Evolutionary conservation across 37 sponge, comb jelly and placozoan species (phyloP).

Genomic region (Crambe crambe): DNA sequence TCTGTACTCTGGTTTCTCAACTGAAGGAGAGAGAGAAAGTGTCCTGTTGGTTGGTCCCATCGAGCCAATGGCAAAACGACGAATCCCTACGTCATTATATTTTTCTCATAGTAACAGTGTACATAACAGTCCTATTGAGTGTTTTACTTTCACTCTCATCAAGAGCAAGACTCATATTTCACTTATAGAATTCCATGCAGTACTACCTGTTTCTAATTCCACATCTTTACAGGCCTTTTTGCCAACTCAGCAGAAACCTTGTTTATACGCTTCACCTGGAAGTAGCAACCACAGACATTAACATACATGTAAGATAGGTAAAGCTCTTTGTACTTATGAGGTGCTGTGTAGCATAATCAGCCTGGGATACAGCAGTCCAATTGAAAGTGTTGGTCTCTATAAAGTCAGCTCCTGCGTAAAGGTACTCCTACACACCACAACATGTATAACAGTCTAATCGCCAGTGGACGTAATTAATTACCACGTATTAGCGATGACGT

Average conservation of each 20-base stretch:
- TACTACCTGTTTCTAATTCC: conserved; percentile 75
- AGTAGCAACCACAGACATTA: too few species aligned
- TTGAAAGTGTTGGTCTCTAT: conserved; percentile 97
- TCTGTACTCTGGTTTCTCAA: too few species aligned
- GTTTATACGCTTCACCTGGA: conserved; percentile 85
- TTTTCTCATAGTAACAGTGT: conserved; percentile 94
- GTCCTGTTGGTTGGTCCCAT: conserved; percentile 98
- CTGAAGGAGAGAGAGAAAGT: conserved; percentile 95
- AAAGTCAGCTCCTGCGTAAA: conserved; percentile 95
- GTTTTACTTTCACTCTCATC: too few species aligned
- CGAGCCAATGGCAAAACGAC: conserved; percentile 80
- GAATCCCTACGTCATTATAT: conserved; percentile 54
- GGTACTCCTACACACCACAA: conserved; percentile 64
- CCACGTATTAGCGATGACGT: too few species aligned
- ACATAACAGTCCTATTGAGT: conserved; percentile 90
- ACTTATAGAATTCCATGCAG: too few species aligned
- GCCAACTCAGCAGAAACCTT: conserved; percentile 88
- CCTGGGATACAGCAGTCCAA: conserved; percentile 89
- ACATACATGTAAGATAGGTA: too few species aligned
- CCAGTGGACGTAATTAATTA: too few species aligned
- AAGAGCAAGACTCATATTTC: too few species aligned
- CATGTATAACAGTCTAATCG: background rate
- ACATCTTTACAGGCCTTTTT: conserved; percentile 81
- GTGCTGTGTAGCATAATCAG: conserved; percentile 88
- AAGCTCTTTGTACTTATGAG: conserved; percentile 77